Base-by-base conservation (phyloP, 2,113 vertebrate genomes). In the Bettongia penicillata region DNA sequence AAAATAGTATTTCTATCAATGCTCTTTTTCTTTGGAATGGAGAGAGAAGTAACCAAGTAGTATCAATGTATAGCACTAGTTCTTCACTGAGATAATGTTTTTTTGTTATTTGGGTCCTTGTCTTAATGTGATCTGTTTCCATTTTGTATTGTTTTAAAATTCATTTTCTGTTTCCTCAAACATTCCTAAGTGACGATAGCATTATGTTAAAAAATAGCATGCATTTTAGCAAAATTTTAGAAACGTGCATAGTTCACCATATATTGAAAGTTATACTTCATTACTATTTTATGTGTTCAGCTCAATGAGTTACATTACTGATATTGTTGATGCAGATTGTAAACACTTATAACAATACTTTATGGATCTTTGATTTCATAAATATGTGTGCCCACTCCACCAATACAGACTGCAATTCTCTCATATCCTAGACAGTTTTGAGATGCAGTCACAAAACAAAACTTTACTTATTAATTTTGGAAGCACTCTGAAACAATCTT, bases 1-100 rank as follows among this genome's bases (percentile, higher is more conserved):
- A 97, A 98, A 98, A 98, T 97, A 97, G 94, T 98, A 97, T 98
- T 98, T 98, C 53, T 98, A 96, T 98, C 96, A 26, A 91, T 97
- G 97, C 51, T 97, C 55, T 97, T 68, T 97, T 95, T 93, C 93
- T 53, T 5, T 94, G 89, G 53, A 89, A n/a, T 84, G 2, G 6
- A 84, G n/a, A n/a, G 19, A 43, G 31, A 77, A 77, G 68, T n/a
- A 47, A 1, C 55, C 90, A 28, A 47, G 26, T n/a, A 94, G 19
- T 12, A 0, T 98, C 97, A 97, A 98, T 92, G 93, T 93, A 92
- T 95, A 96, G 95, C 92, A 93, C 94, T 91, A 68, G 68, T 96
- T 95, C 96, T 93, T 96, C 91, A 93, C 1, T 94, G 94, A 95
- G 96, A 96, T 28, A 22, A 2, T 96, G 68, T 96, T 98, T 55